Base-by-base conservation (phyloP, 2,888 invertebrate species). In the Lithophane ornitopus region DNA sequence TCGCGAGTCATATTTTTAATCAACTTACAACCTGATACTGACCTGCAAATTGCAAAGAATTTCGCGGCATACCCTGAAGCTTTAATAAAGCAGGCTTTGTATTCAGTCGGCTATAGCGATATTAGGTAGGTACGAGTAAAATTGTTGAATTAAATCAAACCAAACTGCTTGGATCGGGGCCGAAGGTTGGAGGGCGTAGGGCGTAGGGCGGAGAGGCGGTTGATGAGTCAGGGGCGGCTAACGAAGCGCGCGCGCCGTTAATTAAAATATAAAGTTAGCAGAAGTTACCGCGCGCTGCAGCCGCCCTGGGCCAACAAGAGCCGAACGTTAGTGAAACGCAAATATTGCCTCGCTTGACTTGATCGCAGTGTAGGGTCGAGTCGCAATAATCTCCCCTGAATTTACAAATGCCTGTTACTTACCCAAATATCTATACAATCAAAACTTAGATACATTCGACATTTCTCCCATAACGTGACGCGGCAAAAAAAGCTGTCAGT, bases 251-350 rank as follows among this genome's bases (percentile, higher is more conserved):
- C 74, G 56, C 34, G 56, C 56, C 56, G 52, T 39, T 62, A 62
- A 82, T 82, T 82, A 82, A 82, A 82, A 82, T 78, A 69, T 74
- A 65, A 78, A 82, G 68, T 82, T 77, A 78, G 34, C 54, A 49
- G 58, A 80, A 74, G 65, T 66, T 59, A 46, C 61, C 54, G 54
- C 52, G n/a, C 22, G 3, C 59, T 16, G 76, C 49, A 19, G 59
- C 16, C 16, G 16, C 46, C 46, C 46, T 4, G 46, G 14, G 16
- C 46, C 46, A 12, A 44, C 46, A 16, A 14, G 16, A 14, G 46
- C 46, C 46, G 34, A 34, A 34, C 14, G 14, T 44, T 44, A 44
- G 44, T 44, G 44, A 12, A 44, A 44, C 44, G 44, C 44, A 44
- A 44, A 44, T 14, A 3, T 44, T 44, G 3, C 44, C 44, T 44